Conservation (phyloP, 1,140 invertebrate species). For the Polypedilum vanderplanki region DNA sequence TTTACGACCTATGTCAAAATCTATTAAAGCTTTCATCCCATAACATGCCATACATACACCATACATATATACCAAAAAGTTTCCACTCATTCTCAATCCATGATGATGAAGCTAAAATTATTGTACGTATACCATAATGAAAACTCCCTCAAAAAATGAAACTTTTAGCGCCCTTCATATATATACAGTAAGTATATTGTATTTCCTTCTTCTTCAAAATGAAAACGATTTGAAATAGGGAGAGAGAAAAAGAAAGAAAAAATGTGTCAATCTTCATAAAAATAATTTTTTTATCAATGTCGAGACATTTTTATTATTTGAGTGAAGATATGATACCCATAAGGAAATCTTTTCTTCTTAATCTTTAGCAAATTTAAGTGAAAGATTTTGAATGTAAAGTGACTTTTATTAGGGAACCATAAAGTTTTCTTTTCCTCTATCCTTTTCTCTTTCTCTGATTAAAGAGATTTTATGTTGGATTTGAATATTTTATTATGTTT, state of each 20-base stretch:
- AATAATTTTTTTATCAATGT: conserved; percentile 14
- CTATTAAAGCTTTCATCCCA: conserved; percentile 12
- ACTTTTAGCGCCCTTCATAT: not conserved
- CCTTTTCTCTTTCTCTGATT: too few relatives aligned
- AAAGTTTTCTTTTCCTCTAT: too few relatives aligned
- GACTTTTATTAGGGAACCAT: too few relatives aligned
- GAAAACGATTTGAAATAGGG: not conserved
- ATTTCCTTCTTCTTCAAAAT: not conserved
- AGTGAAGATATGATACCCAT: too few relatives aligned
- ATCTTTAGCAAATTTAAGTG: too few relatives aligned
- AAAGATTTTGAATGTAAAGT: too few relatives aligned
- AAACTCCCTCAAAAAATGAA: too few relatives aligned
- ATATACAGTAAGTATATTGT: not conserved
- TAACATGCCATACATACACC: not conserved
- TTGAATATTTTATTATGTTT: too few relatives aligned
- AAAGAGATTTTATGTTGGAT: too few relatives aligned
- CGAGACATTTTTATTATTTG: not conserved
- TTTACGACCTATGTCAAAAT: conserved; percentile 2
- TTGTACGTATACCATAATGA: not conserved
- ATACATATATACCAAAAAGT: not conserved
- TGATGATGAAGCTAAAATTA: conserved; percentile 6
- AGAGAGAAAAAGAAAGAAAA: not conserved
- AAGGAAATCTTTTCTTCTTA: too few relatives aligned
- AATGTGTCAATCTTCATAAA: conserved; percentile 19
- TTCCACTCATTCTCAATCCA: not conserved